Percentiles rank a stretch among this genome's conserved stretches.
phyloP scores from a whole-genome alignment of 2,888 invertebrate species.

The Invenusta paracnida region DNA sequence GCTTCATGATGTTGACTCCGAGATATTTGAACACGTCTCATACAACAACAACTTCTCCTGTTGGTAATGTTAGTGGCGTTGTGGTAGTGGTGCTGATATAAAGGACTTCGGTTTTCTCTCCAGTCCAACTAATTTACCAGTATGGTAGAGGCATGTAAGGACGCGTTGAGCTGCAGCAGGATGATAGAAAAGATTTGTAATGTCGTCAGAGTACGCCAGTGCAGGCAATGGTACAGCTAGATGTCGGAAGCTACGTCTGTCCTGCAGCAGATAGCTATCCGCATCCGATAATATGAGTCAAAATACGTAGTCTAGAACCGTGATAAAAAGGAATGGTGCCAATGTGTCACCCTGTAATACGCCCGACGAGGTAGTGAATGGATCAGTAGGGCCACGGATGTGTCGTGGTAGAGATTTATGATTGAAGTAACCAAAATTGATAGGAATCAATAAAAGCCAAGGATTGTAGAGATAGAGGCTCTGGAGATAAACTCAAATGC shows the following conservation, averaged over 20 bases:
- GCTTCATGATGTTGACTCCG: neutral
- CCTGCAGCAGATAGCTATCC: neutral
- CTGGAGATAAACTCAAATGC: neutral
- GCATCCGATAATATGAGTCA: neutral
- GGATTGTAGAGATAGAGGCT: neutral
- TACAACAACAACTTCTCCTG: neutral
- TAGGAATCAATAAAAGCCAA: neutral
- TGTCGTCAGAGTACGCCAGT: slow-evolving; percentile 4
- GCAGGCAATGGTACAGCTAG: neutral
- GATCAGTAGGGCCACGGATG: too few relatives aligned
- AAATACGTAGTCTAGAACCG: slow-evolving; percentile 33
- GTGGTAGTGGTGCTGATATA: neutral
- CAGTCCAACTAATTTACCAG: neutral
- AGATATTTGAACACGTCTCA: neutral
- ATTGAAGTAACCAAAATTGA: neutral
- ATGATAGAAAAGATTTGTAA: neutral
- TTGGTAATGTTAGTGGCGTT: neutral
- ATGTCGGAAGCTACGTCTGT: neutral
- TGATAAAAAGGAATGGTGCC: neutral
- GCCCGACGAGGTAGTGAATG: neutral
- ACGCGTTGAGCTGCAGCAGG: slow-evolving; percentile 24
- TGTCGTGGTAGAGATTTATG: neutral
- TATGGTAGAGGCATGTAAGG: neutral
- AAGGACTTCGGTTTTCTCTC: neutral
- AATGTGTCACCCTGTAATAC: slow-evolving; percentile 26